These are phyloP conservation scores for Canis aureus DNA, from an alignment of 2,113 vertebrate species.

Conservation along the genomic window DNA sequence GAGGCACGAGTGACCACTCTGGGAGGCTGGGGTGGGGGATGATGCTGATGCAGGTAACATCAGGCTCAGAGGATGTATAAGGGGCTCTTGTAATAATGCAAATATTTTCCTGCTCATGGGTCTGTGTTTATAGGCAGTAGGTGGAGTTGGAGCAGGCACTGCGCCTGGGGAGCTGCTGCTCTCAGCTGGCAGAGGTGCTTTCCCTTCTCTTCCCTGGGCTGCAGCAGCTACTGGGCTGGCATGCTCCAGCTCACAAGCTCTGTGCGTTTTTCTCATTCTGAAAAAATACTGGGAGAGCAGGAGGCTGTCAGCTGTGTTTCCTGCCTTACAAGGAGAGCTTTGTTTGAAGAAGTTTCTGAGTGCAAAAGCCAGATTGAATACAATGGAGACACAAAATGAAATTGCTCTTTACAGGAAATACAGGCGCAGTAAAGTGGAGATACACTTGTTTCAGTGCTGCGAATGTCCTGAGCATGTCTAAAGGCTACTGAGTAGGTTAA, in stretches of 20 bases:
- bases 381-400: conserved; percentile 80
- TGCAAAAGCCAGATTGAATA: conserved; percentile 74
- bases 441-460: conserved; percentile 72
- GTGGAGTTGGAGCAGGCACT: not conserved
- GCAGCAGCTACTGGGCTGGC: not conserved
- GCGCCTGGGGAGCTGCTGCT: not conserved
- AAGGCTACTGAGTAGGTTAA: conserved; percentile 63
- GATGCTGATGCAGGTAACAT: not conserved
- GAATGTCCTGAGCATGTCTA: conserved; percentile 72
- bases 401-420: conserved; percentile 81
- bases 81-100: not conserved
- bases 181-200: not conserved
- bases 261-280: not conserved
- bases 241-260: not conserved
- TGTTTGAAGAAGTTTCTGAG: conserved; percentile 79
- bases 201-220: not conserved
- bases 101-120: not conserved
- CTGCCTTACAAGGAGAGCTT: conserved; percentile 70
- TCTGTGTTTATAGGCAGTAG: not conserved
- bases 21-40: not conserved
- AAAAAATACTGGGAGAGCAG: conserved; percentile 21
- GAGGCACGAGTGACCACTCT: not conserved
- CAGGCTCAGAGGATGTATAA: not conserved
- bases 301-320: conserved; percentile 60
- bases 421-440: conserved; percentile 69